phyloP scores from a whole-genome alignment of 2,113 vertebrate species.

The Perccottus glenii region DNA sequence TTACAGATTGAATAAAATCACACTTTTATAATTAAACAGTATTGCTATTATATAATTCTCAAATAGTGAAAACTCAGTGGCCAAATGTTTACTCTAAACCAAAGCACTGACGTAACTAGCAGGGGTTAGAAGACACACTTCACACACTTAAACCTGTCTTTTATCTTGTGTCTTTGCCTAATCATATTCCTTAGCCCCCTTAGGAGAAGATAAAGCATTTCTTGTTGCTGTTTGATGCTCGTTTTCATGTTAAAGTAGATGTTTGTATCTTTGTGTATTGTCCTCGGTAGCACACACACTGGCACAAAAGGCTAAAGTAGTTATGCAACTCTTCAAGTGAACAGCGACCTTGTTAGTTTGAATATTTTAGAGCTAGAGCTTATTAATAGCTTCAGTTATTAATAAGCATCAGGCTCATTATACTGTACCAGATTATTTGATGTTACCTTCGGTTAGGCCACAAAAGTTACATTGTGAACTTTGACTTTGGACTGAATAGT shows the following conservation, averaged over 20 bases:
- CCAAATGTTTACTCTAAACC: not conserved
- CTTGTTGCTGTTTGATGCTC: constrained; percentile 22
- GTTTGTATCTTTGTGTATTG: constrained; percentile 20
- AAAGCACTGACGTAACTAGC: constrained; percentile 34
- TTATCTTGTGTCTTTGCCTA: constrained; percentile 39
- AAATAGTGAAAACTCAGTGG: not conserved
- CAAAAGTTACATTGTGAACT: too few species aligned
- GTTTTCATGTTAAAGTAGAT: constrained; percentile 21
- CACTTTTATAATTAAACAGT: not conserved
- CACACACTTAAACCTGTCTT: constrained; percentile 38
- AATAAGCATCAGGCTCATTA: constrained; percentile 6
- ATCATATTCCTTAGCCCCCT: constrained; percentile 55
- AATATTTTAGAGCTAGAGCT: constrained; percentile 7
- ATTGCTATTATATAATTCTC: not conserved
- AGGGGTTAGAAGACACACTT: constrained; percentile 44
- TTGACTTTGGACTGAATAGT: too few species aligned
- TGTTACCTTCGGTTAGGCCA: too few species aligned
- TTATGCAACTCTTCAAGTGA: constrained; percentile 39
- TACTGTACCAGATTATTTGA: not conserved
- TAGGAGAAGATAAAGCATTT: constrained; percentile 33
- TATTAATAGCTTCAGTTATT: not conserved
- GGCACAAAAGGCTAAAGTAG: constrained; percentile 26
- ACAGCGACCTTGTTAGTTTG: constrained; percentile 41
- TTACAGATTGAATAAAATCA: too few species aligned
- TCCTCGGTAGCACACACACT: constrained; percentile 21